Evolutionary conservation across 2,113 vertebrate species (phyloP).

Genomic region (Tetraodon nigroviridis): DNA sequence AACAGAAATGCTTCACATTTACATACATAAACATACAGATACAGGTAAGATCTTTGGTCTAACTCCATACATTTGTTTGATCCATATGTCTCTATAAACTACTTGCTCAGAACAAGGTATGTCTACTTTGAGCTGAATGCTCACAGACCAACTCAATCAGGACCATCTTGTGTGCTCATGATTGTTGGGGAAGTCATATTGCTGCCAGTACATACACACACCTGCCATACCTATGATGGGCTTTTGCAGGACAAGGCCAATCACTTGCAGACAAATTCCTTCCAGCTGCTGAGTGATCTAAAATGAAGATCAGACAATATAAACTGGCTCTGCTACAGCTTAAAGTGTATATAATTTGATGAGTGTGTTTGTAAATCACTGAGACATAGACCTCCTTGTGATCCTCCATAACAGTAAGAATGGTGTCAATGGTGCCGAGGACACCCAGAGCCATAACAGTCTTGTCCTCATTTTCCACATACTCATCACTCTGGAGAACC

Average conservation of each 20-base stretch:
- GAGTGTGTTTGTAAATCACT: not conserved
- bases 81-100: too few species aligned
- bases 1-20: not conserved
- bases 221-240: constrained; percentile 91
- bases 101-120: not conserved
- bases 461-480: constrained; percentile 94
- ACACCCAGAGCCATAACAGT: constrained; percentile 95
- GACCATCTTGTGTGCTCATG: not conserved
- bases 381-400: constrained; percentile 88
- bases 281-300: constrained; percentile 94
- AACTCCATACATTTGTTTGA: too few species aligned
- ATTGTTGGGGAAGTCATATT: not conserved
- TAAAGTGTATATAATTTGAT: not conserved
- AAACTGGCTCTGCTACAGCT: too few species aligned
- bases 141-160: too few species aligned
- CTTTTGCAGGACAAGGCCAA: constrained; percentile 94
- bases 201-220: constrained; percentile 56
- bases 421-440: constrained; percentile 94
- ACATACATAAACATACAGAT: not conserved
- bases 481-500: constrained; percentile 94
- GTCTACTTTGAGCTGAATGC: not conserved
- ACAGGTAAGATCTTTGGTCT: too few species aligned
- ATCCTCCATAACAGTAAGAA: constrained; percentile 93
- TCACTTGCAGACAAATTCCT: constrained; percentile 93
- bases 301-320: not conserved